phyloP scores from a whole-genome alignment of 2,797 vertebrate species.

The Podarcis lilfordi region DNA sequence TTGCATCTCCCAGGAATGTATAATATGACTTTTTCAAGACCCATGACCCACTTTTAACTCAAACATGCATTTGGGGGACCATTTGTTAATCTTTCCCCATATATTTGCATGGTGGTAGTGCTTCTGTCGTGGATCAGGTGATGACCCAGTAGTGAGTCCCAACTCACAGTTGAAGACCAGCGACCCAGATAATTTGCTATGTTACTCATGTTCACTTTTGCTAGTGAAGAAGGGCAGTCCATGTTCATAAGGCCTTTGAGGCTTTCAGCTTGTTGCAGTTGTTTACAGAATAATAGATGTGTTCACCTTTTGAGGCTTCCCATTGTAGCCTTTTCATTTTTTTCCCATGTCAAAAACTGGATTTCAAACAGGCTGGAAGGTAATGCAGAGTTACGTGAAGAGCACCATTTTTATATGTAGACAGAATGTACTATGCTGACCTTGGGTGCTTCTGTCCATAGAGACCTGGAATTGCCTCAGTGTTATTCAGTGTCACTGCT shows the following conservation, averaged over 20 bases:
- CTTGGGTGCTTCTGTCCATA: background rate
- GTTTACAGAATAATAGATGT: background rate
- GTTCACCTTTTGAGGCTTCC: background rate
- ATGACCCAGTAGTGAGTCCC: too few relatives aligned
- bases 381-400: background rate
- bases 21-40: background rate
- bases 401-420: background rate
- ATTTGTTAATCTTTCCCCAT: too few relatives aligned
- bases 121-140: too few relatives aligned
- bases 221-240: background rate
- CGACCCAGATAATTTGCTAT: background rate
- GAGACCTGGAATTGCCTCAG: background rate
- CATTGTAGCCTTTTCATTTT: background rate
- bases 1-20: background rate
- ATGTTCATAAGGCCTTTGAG: background rate
- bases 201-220: background rate
- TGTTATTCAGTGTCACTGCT: background rate
- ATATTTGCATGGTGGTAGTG: too few relatives aligned
- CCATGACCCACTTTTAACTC: too few relatives aligned
- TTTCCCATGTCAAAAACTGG: background rate
- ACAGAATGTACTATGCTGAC: background rate
- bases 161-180: too few relatives aligned
- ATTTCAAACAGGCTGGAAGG: background rate
- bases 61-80: too few relatives aligned
- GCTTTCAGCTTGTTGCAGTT: background rate